Conservation (phyloP, 2,888 invertebrate genomes). For the Deilephila elpenor region DNA sequence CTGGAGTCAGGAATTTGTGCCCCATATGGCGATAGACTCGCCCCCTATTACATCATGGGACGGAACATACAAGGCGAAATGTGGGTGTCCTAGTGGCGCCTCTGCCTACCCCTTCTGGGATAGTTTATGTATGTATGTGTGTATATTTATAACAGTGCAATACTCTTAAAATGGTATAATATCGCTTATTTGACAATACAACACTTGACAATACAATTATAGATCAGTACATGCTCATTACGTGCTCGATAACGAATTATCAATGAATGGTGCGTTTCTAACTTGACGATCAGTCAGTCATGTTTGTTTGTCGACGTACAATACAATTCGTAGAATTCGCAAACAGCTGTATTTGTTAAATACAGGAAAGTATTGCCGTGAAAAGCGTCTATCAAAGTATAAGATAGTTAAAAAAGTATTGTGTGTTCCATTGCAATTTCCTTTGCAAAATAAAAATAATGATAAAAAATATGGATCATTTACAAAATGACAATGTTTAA, state of each 20-base stretch:
- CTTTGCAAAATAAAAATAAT: too few species aligned
- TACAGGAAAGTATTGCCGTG: conserved; percentile 12
- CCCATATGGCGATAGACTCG: too few species aligned
- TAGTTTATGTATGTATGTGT: too few species aligned
- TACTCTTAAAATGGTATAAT: background rate
- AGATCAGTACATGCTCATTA: background rate
- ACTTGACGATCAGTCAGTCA: conserved; percentile 13
- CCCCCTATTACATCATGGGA: too few species aligned
- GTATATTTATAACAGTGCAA: background rate
- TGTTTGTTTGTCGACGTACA: conserved; percentile 36
- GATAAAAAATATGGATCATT: too few species aligned
- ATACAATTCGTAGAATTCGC: conserved; percentile 40
- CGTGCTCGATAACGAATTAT: conserved; percentile 9
- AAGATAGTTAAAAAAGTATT: background rate
- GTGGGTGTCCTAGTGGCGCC: too few species aligned
- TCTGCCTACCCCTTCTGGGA: too few species aligned
- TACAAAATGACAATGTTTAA: too few species aligned
- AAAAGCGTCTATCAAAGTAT: conserved; percentile 5
- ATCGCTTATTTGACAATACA: conserved; percentile 5
- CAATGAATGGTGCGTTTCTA: conserved; percentile 14
- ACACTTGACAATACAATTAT: conserved; percentile 2
- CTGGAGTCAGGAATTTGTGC: too few species aligned
- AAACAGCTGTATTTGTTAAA: conserved; percentile 32
- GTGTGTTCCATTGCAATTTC: background rate
- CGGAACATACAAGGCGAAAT: too few species aligned